Evolutionary conservation across 2,888 invertebrate genomes (phyloP), one percentile per base, ranked within the genome.

Genomic region (Melitaea athalia): DNA sequence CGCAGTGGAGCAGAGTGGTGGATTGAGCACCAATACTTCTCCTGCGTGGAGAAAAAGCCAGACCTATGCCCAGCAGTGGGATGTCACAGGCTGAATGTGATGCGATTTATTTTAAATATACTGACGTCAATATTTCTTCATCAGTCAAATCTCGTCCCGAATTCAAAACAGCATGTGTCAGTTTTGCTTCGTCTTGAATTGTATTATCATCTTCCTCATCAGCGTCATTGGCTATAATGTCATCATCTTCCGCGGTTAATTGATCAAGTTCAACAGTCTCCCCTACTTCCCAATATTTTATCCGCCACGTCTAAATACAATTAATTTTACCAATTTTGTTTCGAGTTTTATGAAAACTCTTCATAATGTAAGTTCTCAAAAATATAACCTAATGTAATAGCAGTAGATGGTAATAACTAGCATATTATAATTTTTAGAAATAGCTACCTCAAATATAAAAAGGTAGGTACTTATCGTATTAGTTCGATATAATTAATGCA

Each of bases 221-320:
- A 0, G 63, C 31, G 7, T 57, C 57, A 57, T 57, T 38, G 3
- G 4, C 71, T 0, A 66, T 70, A 0, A 70, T 67, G 2, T 81
- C 83, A 14, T 85, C 86, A 68, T 89, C 89, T 63, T 87, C 91
- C 0, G 81, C 81, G 8, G 71, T 74, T 0, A 80, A 77, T 31
- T 75, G 38, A 0, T 75, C 76, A 12, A 91, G 72, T 0, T 76
- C 85, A 12, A 84, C 81, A 0, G 75, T 80, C 74, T 92, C 91
- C 14, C 91, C 91, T 10, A 68, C 70, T 33, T 88, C 85, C 89
- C 89, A 88, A 55, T 91, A 90, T 0, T 69, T 71, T 8, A 90
- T 74, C 11, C 90, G 87, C 84, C 86, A 85, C 7, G 77, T 70
- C 92, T 91, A 45, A 50, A 5, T 14, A 50, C 14, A n/a, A 2